Base-by-base conservation (phyloP, 2,797 vertebrate genomes). In the Bufotes viridis region DNA sequence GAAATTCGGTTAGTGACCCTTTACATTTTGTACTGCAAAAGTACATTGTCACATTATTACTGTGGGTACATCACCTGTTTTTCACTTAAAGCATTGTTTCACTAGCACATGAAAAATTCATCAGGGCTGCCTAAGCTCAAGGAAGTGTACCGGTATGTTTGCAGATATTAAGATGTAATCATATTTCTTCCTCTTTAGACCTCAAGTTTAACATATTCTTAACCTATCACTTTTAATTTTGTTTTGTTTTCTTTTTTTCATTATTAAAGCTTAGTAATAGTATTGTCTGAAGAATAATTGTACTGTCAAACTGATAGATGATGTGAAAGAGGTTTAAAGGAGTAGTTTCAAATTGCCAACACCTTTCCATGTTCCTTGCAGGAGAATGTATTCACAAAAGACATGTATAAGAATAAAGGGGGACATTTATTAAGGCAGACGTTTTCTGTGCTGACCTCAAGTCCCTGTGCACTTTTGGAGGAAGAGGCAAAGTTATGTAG, bases 141-240 rank as follows among this genome's bases (percentile, higher is more conserved):
- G 82, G 70, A 84, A 84, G 69, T 60, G 20, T 74, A n/a, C n/a
- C n/a, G n/a, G n/a, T n/a, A 20, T 84, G 57, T 84, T 84, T 84
- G 57, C 15, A 75, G 55, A 49, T 84, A 61, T 61, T 84, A 75
- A 51, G 7, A 22, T 55, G n/a, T 61, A 75, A 60, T 60, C 55
- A n/a, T 74, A 84, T 61, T 84, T 34, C 20, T 81, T 61, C 34
- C 82, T 84, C 55, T 75, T 75, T 13, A 70, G 57, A 4, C 72
- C 42, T 34, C 20, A 74, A 70, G 26, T 26, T 82, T 24, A 57
- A 57, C 51, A 72, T 12, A 82, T 1, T 18, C 72, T 49, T 61
- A 11, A 75, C 61, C 70, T 60, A 49, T 60, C 82, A 84, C 12
- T n/a, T 34, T 29, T 42, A 58, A 72, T 34, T 17, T 70, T 26